These are phyloP conservation scores for Chalcosyrphus nemorum DNA, from an alignment of 2,888 invertebrate species.

Conservation along the genomic window DNA sequence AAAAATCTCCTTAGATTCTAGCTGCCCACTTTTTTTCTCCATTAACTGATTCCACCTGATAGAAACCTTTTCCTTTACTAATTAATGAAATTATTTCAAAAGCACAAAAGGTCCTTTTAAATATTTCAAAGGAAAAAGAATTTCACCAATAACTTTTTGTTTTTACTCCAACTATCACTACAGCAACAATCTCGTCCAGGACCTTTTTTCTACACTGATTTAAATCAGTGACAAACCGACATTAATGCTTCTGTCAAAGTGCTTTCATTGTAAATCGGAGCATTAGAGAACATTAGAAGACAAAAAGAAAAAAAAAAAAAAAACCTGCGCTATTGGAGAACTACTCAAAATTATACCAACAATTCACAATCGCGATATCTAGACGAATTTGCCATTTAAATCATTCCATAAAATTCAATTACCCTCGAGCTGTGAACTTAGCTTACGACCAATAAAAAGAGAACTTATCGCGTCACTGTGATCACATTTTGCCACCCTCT, in stretches of 20 bases:
- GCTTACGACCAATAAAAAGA: constrained; percentile 70
- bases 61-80: neutral
- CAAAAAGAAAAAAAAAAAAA: neutral
- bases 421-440: constrained; percentile 74
- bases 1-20: neutral
- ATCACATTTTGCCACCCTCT: constrained; percentile 43
- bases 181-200: constrained; percentile 14
- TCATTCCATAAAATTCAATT: constrained; percentile 74
- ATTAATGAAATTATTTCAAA: neutral
- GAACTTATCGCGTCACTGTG: constrained; percentile 59
- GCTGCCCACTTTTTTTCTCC: neutral
- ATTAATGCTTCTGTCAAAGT: constrained; percentile 1
- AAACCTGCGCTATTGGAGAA: neutral
- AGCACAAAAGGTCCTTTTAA: neutral
- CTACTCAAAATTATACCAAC: constrained; percentile 23
- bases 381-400: constrained; percentile 73
- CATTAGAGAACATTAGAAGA: neutral
- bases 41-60: neutral
- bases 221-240: constrained; percentile 27
- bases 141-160: neutral
- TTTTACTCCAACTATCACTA: neutral
- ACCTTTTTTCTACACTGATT: constrained; percentile 5
- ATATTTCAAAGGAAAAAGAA: constrained; percentile 3
- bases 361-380: constrained; percentile 49
- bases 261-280: constrained; percentile 12